A percentile compares a stretch with the other conserved stretches of the same genome.
Conservation (phyloP, 1,140 invertebrate genomes). For the Coenobita brevimanus region DNA sequence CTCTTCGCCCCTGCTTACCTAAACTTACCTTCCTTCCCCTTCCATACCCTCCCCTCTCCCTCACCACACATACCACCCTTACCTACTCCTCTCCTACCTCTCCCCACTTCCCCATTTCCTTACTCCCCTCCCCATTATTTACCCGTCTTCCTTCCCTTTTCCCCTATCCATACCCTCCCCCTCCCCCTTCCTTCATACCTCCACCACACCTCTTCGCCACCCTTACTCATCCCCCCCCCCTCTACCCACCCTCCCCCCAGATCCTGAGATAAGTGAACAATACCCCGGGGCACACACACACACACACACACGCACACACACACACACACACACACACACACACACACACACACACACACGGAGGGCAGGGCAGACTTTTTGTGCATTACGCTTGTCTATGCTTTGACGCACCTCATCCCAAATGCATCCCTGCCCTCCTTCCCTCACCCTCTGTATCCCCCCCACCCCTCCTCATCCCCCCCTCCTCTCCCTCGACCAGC, state of each 20-base stretch:
- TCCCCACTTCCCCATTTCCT: too few species aligned
- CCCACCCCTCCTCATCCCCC: not conserved
- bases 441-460: not conserved
- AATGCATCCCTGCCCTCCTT: not conserved
- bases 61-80: too few species aligned
- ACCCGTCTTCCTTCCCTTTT: too few species aligned
- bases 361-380: too few species aligned
- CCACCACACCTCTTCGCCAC: not conserved
- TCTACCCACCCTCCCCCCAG: not conserved
- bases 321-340: constrained; percentile 6
- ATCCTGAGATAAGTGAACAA: constrained; percentile 8
- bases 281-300: not conserved
- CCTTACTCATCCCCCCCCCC: not conserved
- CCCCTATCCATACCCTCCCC: too few species aligned
- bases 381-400: not conserved
- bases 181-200: not conserved
- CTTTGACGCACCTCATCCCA: not conserved
- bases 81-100: too few species aligned
- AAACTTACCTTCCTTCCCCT: too few species aligned
- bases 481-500: not conserved
- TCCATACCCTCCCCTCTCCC: too few species aligned
- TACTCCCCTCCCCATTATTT: too few species aligned
- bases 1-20: too few species aligned
- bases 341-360: constrained; percentile 9
- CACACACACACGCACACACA: not conserved